Evolutionary conservation across 2,113 vertebrate genomes (phyloP).

Genomic region (Struthidea cinerea): DNA sequence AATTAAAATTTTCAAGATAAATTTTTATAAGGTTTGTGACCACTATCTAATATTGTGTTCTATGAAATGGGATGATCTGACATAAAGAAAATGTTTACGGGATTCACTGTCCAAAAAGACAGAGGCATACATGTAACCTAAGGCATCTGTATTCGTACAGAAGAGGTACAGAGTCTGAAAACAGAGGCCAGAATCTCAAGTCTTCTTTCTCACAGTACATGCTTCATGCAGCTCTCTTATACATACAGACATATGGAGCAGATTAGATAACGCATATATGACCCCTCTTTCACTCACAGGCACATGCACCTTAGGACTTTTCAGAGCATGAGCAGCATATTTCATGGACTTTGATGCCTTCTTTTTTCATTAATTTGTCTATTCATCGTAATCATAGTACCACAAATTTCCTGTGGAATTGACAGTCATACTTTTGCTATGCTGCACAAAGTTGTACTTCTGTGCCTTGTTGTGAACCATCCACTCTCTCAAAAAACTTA

Average conservation of each 20-base stretch:
- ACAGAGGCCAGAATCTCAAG: background rate
- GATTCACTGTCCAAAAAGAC: background rate
- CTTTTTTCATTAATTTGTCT: background rate
- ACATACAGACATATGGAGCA: background rate
- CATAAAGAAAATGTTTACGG: background rate
- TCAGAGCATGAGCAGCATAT: background rate
- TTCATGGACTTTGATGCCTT: background rate
- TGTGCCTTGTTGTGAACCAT: background rate
- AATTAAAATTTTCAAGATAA: background rate
- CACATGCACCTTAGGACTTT: background rate
- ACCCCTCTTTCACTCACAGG: background rate
- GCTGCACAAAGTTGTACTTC: background rate
- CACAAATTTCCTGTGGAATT: background rate
- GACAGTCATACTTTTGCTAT: background rate
- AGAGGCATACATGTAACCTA: background rate
- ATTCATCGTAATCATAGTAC: background rate
- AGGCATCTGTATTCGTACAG: background rate
- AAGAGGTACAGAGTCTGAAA: background rate
- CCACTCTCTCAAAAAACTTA: background rate
- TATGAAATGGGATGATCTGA: background rate
- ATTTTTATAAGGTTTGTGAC: background rate
- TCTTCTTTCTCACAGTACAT: background rate
- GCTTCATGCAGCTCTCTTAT: background rate
- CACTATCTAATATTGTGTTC: background rate
- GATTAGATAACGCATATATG: background rate